These are phyloP conservation scores for Abrostola tripartita DNA, from an alignment of 2,888 invertebrate genomes.

Conservation along the genomic window DNA sequence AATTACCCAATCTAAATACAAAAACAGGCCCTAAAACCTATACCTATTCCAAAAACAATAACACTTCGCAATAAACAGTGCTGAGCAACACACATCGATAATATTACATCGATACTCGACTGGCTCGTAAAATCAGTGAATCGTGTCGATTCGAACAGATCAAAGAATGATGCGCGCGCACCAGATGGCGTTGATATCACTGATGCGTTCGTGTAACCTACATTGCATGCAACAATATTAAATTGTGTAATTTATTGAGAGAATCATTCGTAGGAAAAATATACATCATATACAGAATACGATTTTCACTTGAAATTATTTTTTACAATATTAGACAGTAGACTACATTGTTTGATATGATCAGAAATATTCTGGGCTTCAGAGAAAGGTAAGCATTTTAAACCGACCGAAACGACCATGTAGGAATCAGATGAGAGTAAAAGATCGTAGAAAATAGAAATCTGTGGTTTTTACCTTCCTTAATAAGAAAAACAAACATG, in stretches of 20 bases:
- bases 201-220: slow-evolving; percentile 52
- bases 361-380: too few species aligned
- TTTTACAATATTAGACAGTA: not conserved
- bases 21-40: not conserved
- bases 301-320: not conserved
- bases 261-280: slow-evolving; percentile 1
- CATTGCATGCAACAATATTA: slow-evolving; percentile 47
- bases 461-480: too few species aligned
- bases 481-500: too few species aligned
- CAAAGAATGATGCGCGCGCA: slow-evolving; percentile 42
- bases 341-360: not conserved
- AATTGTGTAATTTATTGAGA: slow-evolving; percentile 28
- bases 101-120: slow-evolving; percentile 42
- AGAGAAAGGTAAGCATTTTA: too few species aligned
- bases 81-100: slow-evolving; percentile 44
- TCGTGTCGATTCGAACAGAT: slow-evolving; percentile 38
- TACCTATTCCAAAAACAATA: slow-evolving; percentile 4
- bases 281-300: not conserved
- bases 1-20: too few species aligned
- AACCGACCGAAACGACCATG: too few species aligned
- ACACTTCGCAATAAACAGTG: slow-evolving; percentile 29
- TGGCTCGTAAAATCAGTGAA: slow-evolving; percentile 38
- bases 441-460: too few species aligned
- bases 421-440: too few species aligned
- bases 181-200: slow-evolving; percentile 50